phyloP scores from a whole-genome alignment of 2,797 vertebrate species.

The Hipposideros larvatus region DNA sequence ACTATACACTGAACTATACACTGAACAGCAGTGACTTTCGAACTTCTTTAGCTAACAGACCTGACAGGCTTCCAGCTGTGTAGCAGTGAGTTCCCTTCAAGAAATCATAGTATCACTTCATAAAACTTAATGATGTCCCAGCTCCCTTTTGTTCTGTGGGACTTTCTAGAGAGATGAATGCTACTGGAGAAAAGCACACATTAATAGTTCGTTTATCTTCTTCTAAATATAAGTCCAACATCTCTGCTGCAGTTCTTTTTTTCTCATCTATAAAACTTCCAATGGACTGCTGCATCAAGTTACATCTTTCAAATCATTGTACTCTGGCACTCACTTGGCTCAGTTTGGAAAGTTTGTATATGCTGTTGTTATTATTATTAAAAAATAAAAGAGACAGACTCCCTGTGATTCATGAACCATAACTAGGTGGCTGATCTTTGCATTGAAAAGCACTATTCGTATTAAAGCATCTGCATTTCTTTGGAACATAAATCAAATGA shows the following conservation, averaged over 20 bases:
- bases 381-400: slow-evolving; percentile 70
- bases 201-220: slow-evolving; percentile 60
- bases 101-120: slow-evolving; percentile 52
- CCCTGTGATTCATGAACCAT: slow-evolving; percentile 84
- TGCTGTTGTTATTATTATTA: slow-evolving; percentile 50
- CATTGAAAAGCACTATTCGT: slow-evolving; percentile 77
- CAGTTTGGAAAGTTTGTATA: slow-evolving; percentile 26
- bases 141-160: slow-evolving; percentile 19
- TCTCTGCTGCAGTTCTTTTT: slow-evolving; percentile 2
- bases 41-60: slow-evolving; percentile 63
- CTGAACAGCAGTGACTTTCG: slow-evolving; percentile 30
- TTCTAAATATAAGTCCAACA: slow-evolving; percentile 46
- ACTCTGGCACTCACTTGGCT: background rate
- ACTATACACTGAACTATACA: background rate
- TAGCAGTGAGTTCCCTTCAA: slow-evolving; percentile 42
- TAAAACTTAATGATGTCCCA: slow-evolving; percentile 27
- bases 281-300: background rate
- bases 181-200: background rate
- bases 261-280: background rate
- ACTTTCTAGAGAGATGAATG: slow-evolving; percentile 53
- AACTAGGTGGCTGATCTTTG: slow-evolving; percentile 79
- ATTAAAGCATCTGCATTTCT: slow-evolving; percentile 78
- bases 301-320: slow-evolving; percentile 8
- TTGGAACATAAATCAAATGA: slow-evolving; percentile 80
- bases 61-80: slow-evolving; percentile 26